phyloP scores from a whole-genome alignment of 1,140 invertebrate genomes.

The Penaeus japonicus region DNA sequence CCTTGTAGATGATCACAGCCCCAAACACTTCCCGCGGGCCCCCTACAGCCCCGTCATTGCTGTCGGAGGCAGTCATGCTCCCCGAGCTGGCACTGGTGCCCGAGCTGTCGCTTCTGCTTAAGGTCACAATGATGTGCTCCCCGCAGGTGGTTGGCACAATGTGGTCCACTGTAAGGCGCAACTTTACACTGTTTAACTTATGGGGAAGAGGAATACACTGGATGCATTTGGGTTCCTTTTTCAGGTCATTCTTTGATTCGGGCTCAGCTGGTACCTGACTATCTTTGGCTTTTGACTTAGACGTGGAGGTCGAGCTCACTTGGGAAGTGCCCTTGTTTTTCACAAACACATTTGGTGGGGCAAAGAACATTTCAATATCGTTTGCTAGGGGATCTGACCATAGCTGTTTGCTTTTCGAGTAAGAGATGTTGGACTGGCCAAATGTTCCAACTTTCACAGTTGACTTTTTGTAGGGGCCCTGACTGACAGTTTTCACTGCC shows the following conservation, averaged over 20 bases:
- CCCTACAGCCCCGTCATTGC: conserved; percentile 20
- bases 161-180: conserved; percentile 36
- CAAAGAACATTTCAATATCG: conserved; percentile 44
- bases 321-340: conserved; percentile 41
- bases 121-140: conserved; percentile 40
- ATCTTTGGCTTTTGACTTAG: conserved; percentile 47
- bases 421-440: conserved; percentile 25
- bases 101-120: conserved; percentile 18
- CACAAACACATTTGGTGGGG: conserved; percentile 41
- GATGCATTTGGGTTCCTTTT: conserved; percentile 53
- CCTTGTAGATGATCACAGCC: conserved; percentile 63
- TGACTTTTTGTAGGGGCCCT: conserved; percentile 52
- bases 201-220: conserved; percentile 54
- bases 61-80: neutral
- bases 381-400: conserved; percentile 31
- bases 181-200: conserved; percentile 41
- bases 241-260: conserved; percentile 39
- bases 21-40: conserved; percentile 50
- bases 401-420: conserved; percentile 35
- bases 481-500: conserved; percentile 14
- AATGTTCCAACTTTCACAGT: conserved; percentile 48
- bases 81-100: no score
- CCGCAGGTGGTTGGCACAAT: conserved; percentile 44
- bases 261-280: conserved; percentile 31
- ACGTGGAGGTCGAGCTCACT: conserved; percentile 7